Conservation (phyloP, 2,888 invertebrate genomes). For the Trichacis sp. region DNA sequence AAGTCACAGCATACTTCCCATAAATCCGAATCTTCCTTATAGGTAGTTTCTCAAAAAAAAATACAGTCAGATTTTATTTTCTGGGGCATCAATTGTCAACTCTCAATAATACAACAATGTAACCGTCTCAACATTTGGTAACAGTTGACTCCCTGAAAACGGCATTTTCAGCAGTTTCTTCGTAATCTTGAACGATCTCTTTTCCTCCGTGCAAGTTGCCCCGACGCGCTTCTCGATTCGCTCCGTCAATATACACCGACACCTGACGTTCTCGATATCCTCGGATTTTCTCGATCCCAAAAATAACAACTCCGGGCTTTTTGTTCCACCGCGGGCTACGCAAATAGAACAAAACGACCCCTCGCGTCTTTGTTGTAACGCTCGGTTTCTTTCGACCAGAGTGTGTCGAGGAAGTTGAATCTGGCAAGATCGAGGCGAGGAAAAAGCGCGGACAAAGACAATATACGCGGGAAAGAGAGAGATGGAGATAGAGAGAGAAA, state of each 20-base stretch:
- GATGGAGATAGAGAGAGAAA: no score
- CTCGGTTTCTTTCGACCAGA: slow-evolving; percentile 23
- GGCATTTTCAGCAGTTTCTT: no score
- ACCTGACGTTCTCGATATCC: slow-evolving; percentile 6
- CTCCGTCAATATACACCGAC: slow-evolving; percentile 18
- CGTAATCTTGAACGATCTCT: no score
- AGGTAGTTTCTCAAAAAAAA: no score
- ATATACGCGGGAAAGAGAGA: slow-evolving; percentile 17
- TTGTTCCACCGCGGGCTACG: background rate
- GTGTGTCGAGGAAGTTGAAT: slow-evolving; percentile 24
- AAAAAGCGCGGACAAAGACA: slow-evolving; percentile 17
- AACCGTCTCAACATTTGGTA: no score
- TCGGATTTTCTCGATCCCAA: background rate
- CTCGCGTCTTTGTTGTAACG: slow-evolving; percentile 16
- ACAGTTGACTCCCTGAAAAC: no score
- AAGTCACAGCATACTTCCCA: no score
- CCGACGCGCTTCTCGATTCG: slow-evolving; percentile 28
- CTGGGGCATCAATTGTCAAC: no score
- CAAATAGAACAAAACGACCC: slow-evolving; percentile 1
- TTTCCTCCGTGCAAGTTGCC: no score
- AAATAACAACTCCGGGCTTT: background rate
- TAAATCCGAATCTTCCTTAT: no score
- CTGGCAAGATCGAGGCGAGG: slow-evolving; percentile 28
- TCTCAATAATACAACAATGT: no score
- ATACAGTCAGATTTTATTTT: no score